Evolutionary conservation across 1,140 invertebrate species (phyloP).

Genomic region (Drosophila oshimai): DNA sequence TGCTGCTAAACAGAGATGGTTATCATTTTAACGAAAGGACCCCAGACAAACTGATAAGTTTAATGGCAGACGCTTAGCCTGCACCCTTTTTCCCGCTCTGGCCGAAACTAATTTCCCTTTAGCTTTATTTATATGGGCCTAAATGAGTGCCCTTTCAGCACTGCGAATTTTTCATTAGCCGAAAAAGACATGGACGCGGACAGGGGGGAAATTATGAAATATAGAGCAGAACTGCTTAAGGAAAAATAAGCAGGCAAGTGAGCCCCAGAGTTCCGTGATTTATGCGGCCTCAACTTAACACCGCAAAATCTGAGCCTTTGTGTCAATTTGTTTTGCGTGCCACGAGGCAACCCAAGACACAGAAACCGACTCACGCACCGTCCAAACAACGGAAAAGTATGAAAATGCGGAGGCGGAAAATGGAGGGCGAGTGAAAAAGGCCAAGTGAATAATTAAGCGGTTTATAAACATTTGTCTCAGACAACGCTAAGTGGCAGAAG

Average conservation of each 20-base stretch:
- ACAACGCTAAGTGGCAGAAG: constrained; percentile 27
- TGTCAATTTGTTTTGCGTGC: constrained; percentile 77
- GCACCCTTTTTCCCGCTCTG: background rate
- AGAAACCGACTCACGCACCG: constrained; percentile 17
- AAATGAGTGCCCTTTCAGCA: constrained; percentile 43
- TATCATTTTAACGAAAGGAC: background rate
- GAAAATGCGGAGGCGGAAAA: constrained; percentile 2
- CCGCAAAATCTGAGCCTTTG: constrained; percentile 74
- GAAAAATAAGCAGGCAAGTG: constrained; percentile 9
- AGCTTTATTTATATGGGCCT: constrained; percentile 22
- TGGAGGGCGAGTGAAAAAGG: constrained; percentile 48
- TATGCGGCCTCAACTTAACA: constrained; percentile 71
- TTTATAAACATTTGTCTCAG: constrained; percentile 80
- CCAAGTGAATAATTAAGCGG: constrained; percentile 80
- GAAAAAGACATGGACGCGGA: constrained; percentile 5
- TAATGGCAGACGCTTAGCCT: constrained; percentile 15
- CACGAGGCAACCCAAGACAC: constrained; percentile 26
- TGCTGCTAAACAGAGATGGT: background rate
- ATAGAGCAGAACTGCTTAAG: constrained; percentile 39
- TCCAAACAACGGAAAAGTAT: constrained; percentile 24
- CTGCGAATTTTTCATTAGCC: constrained; percentile 42
- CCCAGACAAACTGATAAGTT: constrained; percentile 27
- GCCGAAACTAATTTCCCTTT: background rate
- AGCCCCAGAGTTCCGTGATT: constrained; percentile 48
- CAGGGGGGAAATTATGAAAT: constrained; percentile 37